Conservation (phyloP, 1,140 invertebrate genomes). For the Drosophila biarmipes region DNA sequence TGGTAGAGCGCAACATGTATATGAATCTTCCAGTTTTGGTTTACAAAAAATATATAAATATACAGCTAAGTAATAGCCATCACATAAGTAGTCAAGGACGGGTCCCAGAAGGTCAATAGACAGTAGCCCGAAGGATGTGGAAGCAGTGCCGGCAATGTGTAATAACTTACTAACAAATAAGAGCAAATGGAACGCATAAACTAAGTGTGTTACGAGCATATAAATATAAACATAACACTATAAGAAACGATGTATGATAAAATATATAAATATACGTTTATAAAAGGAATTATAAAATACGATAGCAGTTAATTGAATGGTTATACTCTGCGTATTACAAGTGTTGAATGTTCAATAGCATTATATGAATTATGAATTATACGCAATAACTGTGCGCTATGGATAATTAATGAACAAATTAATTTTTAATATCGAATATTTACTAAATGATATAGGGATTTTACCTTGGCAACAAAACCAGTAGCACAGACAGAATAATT, state of each 20-base stretch:
- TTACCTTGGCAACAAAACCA: slow-evolving; percentile 30
- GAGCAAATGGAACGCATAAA: slow-evolving; percentile 52
- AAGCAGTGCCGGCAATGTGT: slow-evolving; percentile 78
- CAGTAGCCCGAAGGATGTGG: slow-evolving; percentile 18
- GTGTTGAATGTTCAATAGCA: slow-evolving; percentile 80
- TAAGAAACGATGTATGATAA: slow-evolving; percentile 49
- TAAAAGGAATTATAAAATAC: slow-evolving; percentile 43
- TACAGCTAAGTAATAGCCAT: slow-evolving; percentile 36
- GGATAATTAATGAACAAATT: slow-evolving; percentile 40
- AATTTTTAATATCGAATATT: slow-evolving; percentile 39
- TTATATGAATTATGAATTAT: slow-evolving; percentile 69
- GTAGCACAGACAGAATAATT: slow-evolving; percentile 41
- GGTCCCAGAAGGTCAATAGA: neutral
- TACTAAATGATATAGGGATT: slow-evolving; percentile 34
- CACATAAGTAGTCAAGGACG: slow-evolving; percentile 38
- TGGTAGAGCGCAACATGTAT: slow-evolving; percentile 41
- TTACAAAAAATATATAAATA: slow-evolving; percentile 21
- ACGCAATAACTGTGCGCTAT: slow-evolving; percentile 51
- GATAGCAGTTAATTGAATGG: slow-evolving; percentile 49
- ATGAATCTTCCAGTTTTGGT: slow-evolving; percentile 68
- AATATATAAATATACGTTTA: slow-evolving; percentile 38
- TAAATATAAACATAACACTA: slow-evolving; percentile 25
- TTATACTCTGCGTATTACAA: slow-evolving; percentile 70
- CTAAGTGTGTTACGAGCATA: slow-evolving; percentile 53
- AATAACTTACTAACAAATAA: slow-evolving; percentile 68